Evolutionary conservation across 2,888 invertebrate species (phyloP), one percentile per base, ranked within the genome.

Genomic region (Marronus borbonicus): DNA sequence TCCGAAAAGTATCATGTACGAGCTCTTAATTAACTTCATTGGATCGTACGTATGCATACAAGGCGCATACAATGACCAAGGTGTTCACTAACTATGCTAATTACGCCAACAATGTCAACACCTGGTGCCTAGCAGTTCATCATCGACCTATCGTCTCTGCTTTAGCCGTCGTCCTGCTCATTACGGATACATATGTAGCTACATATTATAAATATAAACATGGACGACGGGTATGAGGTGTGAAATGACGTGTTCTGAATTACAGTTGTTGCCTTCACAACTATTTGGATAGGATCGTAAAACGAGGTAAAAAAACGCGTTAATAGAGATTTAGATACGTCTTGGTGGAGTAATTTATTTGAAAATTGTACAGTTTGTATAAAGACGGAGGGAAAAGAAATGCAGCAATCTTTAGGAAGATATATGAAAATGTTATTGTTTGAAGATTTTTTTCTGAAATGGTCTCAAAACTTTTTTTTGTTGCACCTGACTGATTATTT

Each of bases 81-180:
- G 68, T 68, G 50, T 68, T 50, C 49, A 50, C 68, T 68, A 68
- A 68, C 68, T 68, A 68, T 68, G 50, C 68, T 68, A 68, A 68
- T 68, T 68, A 68, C 50, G 68, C 68, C 68, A 68, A 68, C 68
- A 68, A 68, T 68, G 68, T 68, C 68, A 68, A 68, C 68, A 68
- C 68, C 68, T 68, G 68, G 68, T 68, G 68, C 68, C 68, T 49
- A 50, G 36, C 65, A 66, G 68, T 68, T 68, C 68, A 68, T 68
- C 49, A 50, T 68, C 28, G 68, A 49, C 68, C 68, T 39, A 68
- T 50, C 50, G 20, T 28, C 55, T 66, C 39, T 66, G 49, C 65
- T 66, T 66, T 58, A 20, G 17, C 55, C 20, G 55, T 20, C 36
- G 14, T 17, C 39, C 50, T 50, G 68, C 50, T 68, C 50, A 50